Evolutionary conservation across 2,113 vertebrate genomes (phyloP).

Genomic region (Corydoras sp.): DNA sequence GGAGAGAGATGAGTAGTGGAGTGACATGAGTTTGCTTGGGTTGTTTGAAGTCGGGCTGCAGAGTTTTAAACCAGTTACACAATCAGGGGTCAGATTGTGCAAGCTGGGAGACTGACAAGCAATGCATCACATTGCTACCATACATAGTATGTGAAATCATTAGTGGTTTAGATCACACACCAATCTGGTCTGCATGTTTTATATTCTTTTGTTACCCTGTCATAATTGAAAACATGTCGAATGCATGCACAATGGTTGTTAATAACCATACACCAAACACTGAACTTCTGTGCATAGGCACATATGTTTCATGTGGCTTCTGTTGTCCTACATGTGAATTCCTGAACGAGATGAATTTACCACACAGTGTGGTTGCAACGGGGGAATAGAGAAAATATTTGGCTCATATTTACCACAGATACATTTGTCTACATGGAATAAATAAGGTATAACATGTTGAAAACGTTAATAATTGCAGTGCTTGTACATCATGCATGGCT

Average conservation of each 20-base stretch:
- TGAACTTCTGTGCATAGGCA: background rate
- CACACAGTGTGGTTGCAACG: background rate
- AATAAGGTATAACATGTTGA: constrained; percentile 15
- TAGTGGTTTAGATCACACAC: background rate
- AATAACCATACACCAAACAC: constrained; percentile 25
- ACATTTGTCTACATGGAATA: constrained; percentile 16
- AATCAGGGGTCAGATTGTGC: no score
- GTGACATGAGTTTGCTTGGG: no score
- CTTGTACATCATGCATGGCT: constrained; percentile 22
- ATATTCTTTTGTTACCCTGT: background rate
- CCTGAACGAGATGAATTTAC: constrained; percentile 19
- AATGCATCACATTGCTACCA: no score
- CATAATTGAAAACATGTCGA: background rate
- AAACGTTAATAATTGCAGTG: constrained; percentile 27
- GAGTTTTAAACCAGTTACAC: no score
- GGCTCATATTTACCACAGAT: constrained; percentile 20
- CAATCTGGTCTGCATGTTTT: background rate
- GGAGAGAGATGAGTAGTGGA: no score
- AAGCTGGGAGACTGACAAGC: no score
- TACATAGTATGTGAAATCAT: background rate
- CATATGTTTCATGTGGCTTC: constrained; percentile 19
- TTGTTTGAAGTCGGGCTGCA: no score
- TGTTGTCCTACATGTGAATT: constrained; percentile 10
- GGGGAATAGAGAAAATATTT: constrained; percentile 2
- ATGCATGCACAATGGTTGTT: constrained; percentile 12